These are phyloP conservation scores for Lymantria dispar DNA, from an alignment of 2,888 invertebrate genomes.

Conservation along the genomic window DNA sequence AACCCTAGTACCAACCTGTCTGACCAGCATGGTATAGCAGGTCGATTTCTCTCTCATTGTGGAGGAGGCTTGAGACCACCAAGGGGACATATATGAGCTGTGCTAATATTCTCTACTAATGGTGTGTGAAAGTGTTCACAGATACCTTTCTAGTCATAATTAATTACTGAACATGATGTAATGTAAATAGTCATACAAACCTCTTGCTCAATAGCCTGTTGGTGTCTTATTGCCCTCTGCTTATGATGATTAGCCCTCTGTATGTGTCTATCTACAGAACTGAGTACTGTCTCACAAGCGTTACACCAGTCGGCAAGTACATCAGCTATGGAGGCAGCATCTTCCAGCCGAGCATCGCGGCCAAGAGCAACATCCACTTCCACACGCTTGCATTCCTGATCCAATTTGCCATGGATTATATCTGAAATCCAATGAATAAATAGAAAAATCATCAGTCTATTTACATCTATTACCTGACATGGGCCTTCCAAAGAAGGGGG, in stretches of 20 bases:
- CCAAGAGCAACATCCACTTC: conserved; percentile 98
- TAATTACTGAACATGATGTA: too few relatives aligned
- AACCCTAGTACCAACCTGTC: too few relatives aligned
- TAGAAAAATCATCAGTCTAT: background rate
- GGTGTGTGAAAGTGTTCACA: too few relatives aligned
- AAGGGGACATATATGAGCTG: too few relatives aligned
- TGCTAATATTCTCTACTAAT: too few relatives aligned
- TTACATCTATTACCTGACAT: too few relatives aligned
- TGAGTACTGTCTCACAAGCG: conserved; percentile 92
- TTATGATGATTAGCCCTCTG: conserved; percentile 93
- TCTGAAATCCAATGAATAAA: conserved; percentile 73
- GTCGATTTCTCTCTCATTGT: too few relatives aligned
- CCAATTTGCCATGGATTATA: conserved; percentile 97
- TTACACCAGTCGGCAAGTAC: conserved; percentile 95
- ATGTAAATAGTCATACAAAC: conserved; percentile 68
- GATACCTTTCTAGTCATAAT: too few relatives aligned
- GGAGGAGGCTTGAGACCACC: too few relatives aligned
- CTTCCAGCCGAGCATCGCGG: conserved; percentile 93
- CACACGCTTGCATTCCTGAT: conserved; percentile 95
- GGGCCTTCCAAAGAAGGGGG: too few relatives aligned
- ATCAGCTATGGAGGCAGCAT: conserved; percentile 90
- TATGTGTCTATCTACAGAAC: conserved; percentile 95
- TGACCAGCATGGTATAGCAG: too few relatives aligned
- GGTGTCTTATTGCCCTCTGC: conserved; percentile 89
- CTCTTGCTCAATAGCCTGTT: conserved; percentile 92